Conservation (phyloP, 2,797 vertebrate species). For the Epinephelus coioides region DNA sequence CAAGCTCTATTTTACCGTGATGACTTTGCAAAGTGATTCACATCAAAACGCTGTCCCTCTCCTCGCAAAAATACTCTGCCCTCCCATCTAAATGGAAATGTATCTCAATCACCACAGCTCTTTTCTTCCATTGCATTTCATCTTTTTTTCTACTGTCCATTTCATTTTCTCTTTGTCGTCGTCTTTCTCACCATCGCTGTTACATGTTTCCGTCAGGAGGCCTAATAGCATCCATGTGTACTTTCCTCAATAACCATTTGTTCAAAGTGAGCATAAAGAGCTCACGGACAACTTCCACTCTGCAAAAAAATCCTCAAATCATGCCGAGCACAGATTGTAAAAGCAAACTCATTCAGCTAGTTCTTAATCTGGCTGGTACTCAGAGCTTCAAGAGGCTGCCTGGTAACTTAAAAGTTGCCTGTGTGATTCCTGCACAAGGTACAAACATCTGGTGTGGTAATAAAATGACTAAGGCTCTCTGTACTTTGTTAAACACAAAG, state of each 20-base stretch:
- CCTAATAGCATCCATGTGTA: not conserved
- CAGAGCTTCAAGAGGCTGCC: not conserved
- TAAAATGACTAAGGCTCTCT: not conserved
- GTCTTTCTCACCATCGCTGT: not conserved
- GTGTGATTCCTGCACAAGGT: not conserved
- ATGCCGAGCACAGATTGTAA: not conserved
- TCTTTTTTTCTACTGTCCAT: too few relatives aligned
- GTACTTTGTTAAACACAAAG: not conserved
- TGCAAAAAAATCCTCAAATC: conserved; percentile 11
- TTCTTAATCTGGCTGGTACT: conserved; percentile 1
- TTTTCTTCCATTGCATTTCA: conserved; percentile 46
- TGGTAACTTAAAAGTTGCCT: not conserved
- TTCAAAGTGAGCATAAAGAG: conserved; percentile 25
- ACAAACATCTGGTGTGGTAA: not conserved
- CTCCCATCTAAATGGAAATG: conserved; percentile 88
- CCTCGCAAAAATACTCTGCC: conserved; percentile 66
- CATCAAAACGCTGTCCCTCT: conserved; percentile 66
- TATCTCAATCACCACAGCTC: conserved; percentile 68
- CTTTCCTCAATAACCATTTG: conserved; percentile 22
- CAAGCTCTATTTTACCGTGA: conserved; percentile 61
- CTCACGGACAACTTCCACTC: conserved; percentile 21
- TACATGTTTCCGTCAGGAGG: conserved; percentile 27
- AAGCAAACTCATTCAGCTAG: conserved; percentile 16
- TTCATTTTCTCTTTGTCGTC: conserved; percentile 37
- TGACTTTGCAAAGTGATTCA: conserved; percentile 72